Base-by-base conservation (phyloP, 2,797 vertebrate species). In the Antrozous pallidus region DNA sequence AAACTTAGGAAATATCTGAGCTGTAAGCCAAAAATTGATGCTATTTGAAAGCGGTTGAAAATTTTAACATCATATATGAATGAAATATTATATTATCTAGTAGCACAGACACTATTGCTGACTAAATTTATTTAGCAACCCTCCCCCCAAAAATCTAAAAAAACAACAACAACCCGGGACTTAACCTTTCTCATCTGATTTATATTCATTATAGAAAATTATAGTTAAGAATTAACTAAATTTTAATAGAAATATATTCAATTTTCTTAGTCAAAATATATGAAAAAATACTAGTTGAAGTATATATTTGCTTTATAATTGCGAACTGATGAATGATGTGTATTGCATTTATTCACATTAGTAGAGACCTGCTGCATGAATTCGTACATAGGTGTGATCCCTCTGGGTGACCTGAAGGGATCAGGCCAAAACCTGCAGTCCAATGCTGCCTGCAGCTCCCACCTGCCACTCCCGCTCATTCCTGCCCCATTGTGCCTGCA, bases 61-160 rank as follows among this genome's bases (percentile, higher is more conserved):
- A 51, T 83, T 95, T 94, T 18, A 92, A 28, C 49, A 49, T 70
- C 82, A 65, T 85, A 61, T 94, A 70, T 90, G 11, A 82, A 93
- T 90, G 47, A 92, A 91, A 89, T 94, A 95, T 93, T 93, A 91
- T 63, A 89, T 96, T 93, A 87, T 69, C 69, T 90, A 84, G 26
- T 33, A 67, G 38, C 47, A 36, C 17, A 86, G 40, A 69, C 13
- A 85, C 6, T 85, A 90, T 54, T 88, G 18, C 61, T 82, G 69
- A 85, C 22, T 88, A 61, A 84, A 82, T 78, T 94, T 90, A 51
- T 85, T 92, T 95, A 95, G 5, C 26, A 94, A 80, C n/a, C n/a
- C n/a, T n/a, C n/a, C n/a, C n/a, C n/a, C n/a, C 11, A 51, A 51
- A 24, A 54, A 22, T 54, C 51, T 54, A 54, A 54, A 54, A 22